A percentile compares a stretch with the other conserved stretches of the same genome.
phyloP scores from a whole-genome alignment of 2,113 vertebrate species.

The Carassius auratus region DNA sequence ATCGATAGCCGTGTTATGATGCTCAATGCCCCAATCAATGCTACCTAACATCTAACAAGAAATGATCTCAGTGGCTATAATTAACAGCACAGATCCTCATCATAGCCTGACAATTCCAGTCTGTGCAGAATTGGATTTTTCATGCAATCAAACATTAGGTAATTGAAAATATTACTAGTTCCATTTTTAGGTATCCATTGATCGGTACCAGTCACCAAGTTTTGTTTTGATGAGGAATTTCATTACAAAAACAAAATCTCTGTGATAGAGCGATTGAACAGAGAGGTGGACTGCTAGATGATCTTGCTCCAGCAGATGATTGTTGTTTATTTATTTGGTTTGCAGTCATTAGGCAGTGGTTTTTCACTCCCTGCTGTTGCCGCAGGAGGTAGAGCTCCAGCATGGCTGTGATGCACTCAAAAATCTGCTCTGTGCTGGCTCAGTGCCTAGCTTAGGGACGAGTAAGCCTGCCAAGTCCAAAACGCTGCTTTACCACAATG shows the following conservation, averaged over 20 bases:
- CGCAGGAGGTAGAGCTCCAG: constrained; percentile 50
- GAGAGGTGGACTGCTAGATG: constrained; percentile 16
- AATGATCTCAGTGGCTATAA: constrained; percentile 63
- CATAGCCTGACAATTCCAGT: constrained; percentile 66
- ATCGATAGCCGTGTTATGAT: constrained; percentile 58
- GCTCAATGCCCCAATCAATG: constrained; percentile 61
- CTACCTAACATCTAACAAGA: constrained; percentile 56
- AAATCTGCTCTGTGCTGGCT: constrained; percentile 44
- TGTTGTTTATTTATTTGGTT: constrained; percentile 53
- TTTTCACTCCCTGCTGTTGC: constrained; percentile 47
- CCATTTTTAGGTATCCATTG: constrained; percentile 28
- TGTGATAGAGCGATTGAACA: not conserved
- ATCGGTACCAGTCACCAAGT: not conserved
- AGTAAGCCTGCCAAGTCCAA: constrained; percentile 49
- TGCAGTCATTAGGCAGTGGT: constrained; percentile 49
- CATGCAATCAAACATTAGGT: constrained; percentile 52
- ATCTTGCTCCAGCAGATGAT: constrained; percentile 25
- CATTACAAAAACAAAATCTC: constrained; percentile 14
- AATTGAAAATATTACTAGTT: constrained; percentile 45
- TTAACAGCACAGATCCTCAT: constrained; percentile 66
- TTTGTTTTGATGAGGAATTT: constrained; percentile 11
- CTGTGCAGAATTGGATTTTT: constrained; percentile 58
- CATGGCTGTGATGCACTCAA: constrained; percentile 36
- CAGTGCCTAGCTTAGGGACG: constrained; percentile 35
- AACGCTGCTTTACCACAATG: constrained; percentile 61